phyloP scores from a whole-genome alignment of 1,140 invertebrate genomes.

The Pseudomyrmex cubaensis region DNA sequence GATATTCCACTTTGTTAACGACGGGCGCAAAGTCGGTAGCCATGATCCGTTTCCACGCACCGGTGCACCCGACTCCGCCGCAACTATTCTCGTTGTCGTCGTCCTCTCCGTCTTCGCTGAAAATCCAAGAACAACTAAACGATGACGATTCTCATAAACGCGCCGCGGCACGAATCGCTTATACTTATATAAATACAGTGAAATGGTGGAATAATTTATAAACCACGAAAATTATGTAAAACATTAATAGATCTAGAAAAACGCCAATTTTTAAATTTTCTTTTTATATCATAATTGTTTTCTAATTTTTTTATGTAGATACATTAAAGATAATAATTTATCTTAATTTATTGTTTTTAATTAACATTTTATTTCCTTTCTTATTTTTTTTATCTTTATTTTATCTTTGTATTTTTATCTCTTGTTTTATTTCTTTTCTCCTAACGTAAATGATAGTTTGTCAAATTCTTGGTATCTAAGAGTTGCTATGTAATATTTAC shows the following conservation, averaged over 20 bases:
- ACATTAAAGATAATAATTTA: too few species aligned
- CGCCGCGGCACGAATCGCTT: neutral
- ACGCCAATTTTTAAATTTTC: too few species aligned
- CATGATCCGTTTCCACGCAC: slow-evolving; percentile 84
- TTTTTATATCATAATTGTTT: too few species aligned
- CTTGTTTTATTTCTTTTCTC: too few species aligned
- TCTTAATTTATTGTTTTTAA: too few species aligned
- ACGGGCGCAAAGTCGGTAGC: slow-evolving; percentile 76
- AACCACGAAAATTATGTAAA: neutral
- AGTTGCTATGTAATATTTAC: too few species aligned
- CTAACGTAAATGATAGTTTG: too few species aligned
- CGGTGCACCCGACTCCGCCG: slow-evolving; percentile 72
- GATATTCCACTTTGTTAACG: slow-evolving; percentile 79
- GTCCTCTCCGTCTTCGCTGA: slow-evolving; percentile 36
- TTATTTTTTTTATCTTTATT: too few species aligned
- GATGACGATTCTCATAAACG: slow-evolving; percentile 50
- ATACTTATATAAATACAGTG: neutral
- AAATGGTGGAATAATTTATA: neutral
- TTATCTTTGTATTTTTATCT: too few species aligned
- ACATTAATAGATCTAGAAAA: neutral
- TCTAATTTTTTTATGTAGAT: too few species aligned
- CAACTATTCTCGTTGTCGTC: slow-evolving; percentile 17
- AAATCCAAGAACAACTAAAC: slow-evolving; percentile 67
- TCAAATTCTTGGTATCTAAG: too few species aligned
- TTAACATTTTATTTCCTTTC: too few species aligned